Percentiles rank a stretch among this genome's conserved stretches.
These are phyloP conservation scores for Lamellibrachia luymesi DNA, from an alignment of 1,140 invertebrate species.

Conservation along the genomic window DNA sequence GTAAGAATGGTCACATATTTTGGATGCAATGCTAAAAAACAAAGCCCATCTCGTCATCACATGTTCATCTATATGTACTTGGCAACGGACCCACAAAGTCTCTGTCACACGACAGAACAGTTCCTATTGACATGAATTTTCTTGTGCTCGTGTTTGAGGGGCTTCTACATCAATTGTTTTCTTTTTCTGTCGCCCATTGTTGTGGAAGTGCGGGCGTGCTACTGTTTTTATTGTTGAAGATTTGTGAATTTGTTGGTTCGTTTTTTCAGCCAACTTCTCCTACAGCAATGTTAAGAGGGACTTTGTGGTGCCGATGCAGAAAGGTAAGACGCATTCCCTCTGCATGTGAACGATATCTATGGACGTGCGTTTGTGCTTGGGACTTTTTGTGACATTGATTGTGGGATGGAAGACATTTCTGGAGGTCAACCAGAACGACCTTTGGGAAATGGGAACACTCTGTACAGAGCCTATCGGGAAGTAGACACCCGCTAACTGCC, in stretches of 20 bases:
- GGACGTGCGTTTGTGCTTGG: not conserved
- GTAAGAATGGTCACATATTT: not conserved
- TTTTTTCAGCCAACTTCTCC: constrained; percentile 51
- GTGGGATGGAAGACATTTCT: not conserved
- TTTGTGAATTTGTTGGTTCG: constrained; percentile 20
- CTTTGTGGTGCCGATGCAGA: constrained; percentile 46
- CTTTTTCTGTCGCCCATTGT: no score
- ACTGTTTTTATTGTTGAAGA: not conserved
- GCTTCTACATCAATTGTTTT: no score
- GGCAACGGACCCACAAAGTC: no score
- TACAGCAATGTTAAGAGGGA: constrained; percentile 46
- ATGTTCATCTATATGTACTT: not conserved
- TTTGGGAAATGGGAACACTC: not conserved
- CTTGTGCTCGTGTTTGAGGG: no score
- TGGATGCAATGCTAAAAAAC: no score
- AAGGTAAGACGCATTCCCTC: constrained; percentile 36
- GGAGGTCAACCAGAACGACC: not conserved
- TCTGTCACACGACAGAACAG: no score
- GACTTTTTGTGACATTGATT: not conserved
- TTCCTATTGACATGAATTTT: no score
- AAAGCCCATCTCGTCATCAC: not conserved
- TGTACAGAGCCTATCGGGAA: not conserved
- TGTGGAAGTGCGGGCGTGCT: not conserved
- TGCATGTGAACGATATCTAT: not conserved
- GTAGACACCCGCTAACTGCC: not conserved